Conservation (phyloP, 23 tunicate genomes). For the Styela plicata region DNA sequence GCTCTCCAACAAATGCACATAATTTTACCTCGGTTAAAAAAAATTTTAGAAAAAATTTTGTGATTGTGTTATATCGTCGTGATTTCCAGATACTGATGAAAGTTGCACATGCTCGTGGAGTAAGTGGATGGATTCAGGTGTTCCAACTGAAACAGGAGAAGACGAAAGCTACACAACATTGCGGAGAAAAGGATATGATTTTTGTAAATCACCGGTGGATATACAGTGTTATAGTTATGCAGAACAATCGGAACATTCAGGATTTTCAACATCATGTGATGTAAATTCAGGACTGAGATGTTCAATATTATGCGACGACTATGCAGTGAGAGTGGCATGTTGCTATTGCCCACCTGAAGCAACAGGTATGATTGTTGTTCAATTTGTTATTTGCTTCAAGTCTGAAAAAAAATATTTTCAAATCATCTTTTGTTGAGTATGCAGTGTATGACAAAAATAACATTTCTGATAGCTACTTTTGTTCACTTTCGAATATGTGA, state of each 20-base stretch:
- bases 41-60: no score
- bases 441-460: no score
- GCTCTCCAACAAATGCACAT: no score
- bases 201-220: conserved; percentile 73
- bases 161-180: conserved; percentile 40
- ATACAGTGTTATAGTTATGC: conserved; percentile 59
- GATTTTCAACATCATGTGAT: conserved; percentile 24
- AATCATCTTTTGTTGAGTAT: no score
- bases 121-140: conserved; percentile 69
- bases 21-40: no score
- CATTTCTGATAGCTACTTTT: no score
- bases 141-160: conserved; percentile 28
- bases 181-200: conserved; percentile 44
- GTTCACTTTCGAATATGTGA: no score
- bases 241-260: background rate
- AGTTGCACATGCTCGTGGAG: conserved; percentile 71
- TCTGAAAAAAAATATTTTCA: no score
- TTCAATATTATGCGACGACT: conserved; percentile 65
- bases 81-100: conserved; percentile 14
- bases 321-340: conserved; percentile 72
- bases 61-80: no score
- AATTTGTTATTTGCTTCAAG: no score
- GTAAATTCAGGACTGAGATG: conserved; percentile 51
- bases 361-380: conserved; percentile 63
- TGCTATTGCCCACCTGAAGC: conserved; percentile 85